These are phyloP conservation scores for Itoplectis maculator DNA, from an alignment of 2,888 invertebrate genomes.

Conservation along the genomic window DNA sequence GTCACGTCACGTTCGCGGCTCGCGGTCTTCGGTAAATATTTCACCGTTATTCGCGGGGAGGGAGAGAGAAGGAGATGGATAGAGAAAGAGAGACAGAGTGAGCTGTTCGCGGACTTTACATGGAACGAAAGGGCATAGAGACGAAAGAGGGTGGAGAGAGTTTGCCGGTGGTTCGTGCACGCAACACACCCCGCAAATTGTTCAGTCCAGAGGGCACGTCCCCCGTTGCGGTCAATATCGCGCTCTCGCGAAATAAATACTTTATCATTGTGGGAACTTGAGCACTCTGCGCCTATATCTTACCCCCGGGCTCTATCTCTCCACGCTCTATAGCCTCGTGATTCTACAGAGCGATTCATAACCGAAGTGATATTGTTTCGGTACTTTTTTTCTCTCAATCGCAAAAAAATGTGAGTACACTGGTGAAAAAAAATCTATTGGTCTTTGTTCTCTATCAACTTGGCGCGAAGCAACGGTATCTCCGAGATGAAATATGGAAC, in stretches of 20 bases:
- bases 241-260: constrained; percentile 80
- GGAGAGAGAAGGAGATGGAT: not conserved
- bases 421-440: not conserved
- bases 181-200: constrained; percentile 74
- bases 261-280: constrained; percentile 80
- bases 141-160: constrained; percentile 52
- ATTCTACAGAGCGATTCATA: constrained; percentile 46
- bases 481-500: too few relatives aligned
- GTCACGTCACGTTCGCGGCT: constrained; percentile 34
- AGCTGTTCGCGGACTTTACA: constrained; percentile 26
- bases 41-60: constrained; percentile 51
- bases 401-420: not conserved
- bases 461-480: too few relatives aligned
- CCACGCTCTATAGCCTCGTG: constrained; percentile 41
- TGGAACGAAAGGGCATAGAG: not conserved
- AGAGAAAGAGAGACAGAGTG: constrained; percentile 20
- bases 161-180: constrained; percentile 47
- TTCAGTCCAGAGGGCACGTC: constrained; percentile 76
- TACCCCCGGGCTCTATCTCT: constrained; percentile 51
- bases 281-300: constrained; percentile 71
- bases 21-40: constrained; percentile 60
- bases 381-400: not conserved
- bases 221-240: constrained; percentile 83
- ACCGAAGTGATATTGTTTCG: constrained; percentile 28
- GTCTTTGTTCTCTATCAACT: too few relatives aligned